Base-by-base conservation (phyloP, 2,797 vertebrate species). In the Typhlichthys subterraneus region DNA sequence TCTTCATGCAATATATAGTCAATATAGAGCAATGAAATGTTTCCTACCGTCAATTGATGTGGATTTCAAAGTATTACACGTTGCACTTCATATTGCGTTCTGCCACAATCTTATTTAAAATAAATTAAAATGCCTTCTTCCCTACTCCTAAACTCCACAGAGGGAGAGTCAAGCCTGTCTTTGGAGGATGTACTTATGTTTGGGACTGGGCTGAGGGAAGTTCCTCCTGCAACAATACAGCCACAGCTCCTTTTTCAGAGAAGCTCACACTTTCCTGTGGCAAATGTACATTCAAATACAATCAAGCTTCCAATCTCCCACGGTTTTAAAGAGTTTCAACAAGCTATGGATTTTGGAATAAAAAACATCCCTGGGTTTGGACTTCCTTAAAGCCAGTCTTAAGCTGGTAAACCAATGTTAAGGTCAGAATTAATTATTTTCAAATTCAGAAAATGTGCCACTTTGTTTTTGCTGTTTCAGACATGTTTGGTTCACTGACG, bases 131-230 rank as follows among this genome's bases (percentile, higher is more conserved):
- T 13, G 14, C 48, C 5, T 13, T 13, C 14, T 49, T 48, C 8
- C 14, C 48, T 49, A 13, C 48, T n/a, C 6, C 4, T 1, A 12
- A 12, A 5, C 48, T 13, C 13, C 48, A 12, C 13, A 14, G 48
- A 49, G 14, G 14, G 12, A 49, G 13, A 12, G 13, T 4, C 4
- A 49, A 49, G 14, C 13, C 12, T 23, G 13, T 58, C 54, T 2
- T 15, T 63, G 50, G 17, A 70, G 9, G 67, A 63, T 17, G 56
- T 64, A 12, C 56, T 69, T 23, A 60, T 71, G 57, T 71, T 71
- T 57, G 57, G 47, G 42, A 51, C 69, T 17, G 57, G 62, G 17
- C 51, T 65, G 10, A 64, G 45, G 17, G 15, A 65, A 54, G 12
- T 65, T 49, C 62, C 56, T 45, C 52, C 62, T 57, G 45, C 52